Conservation (phyloP, 2,797 vertebrate genomes). For the Carapus acus region DNA sequence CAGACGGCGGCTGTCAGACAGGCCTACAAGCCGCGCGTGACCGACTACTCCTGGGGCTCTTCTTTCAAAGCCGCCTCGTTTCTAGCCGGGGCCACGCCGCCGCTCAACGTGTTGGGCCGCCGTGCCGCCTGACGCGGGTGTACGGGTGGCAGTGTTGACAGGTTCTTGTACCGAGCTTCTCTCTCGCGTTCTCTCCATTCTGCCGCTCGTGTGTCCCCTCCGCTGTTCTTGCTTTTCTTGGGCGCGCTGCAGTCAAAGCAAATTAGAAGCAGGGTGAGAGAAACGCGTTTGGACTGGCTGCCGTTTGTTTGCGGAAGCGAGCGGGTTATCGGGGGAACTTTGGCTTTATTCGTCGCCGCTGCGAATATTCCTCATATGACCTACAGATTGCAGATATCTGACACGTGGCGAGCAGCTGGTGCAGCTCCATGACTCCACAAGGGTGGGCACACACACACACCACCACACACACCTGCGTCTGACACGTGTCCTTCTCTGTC, state of each 20-base stretch:
- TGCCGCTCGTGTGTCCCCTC: not conserved
- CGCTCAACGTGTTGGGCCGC: constrained; percentile 12
- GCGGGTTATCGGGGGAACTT: not conserved
- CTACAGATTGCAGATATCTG: too few relatives aligned
- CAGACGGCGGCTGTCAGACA: constrained; percentile 52
- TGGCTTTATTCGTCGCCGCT: not conserved
- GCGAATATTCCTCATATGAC: constrained; percentile 3
- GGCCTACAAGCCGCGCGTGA: constrained; percentile 39
- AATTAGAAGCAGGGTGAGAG: not conserved
- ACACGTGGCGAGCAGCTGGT: too few relatives aligned
- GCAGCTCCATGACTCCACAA: not conserved
- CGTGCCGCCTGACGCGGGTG: constrained; percentile 13
- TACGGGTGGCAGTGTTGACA: constrained; percentile 16
- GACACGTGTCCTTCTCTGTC: constrained; percentile 33
- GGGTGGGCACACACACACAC: not conserved
- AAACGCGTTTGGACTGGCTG: too few relatives aligned
- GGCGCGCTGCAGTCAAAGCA: not conserved
- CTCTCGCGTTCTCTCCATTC: not conserved
- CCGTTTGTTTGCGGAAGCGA: not conserved
- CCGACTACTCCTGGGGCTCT: constrained; percentile 20
- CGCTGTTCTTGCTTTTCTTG: not conserved
- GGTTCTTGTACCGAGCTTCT: constrained; percentile 8
- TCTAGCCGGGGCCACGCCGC: constrained; percentile 8
- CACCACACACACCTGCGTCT: too few relatives aligned
- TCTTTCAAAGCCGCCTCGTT: constrained; percentile 22